phyloP scores from a whole-genome alignment of 2,113 vertebrate species.

The Heteronetta atricapilla region DNA sequence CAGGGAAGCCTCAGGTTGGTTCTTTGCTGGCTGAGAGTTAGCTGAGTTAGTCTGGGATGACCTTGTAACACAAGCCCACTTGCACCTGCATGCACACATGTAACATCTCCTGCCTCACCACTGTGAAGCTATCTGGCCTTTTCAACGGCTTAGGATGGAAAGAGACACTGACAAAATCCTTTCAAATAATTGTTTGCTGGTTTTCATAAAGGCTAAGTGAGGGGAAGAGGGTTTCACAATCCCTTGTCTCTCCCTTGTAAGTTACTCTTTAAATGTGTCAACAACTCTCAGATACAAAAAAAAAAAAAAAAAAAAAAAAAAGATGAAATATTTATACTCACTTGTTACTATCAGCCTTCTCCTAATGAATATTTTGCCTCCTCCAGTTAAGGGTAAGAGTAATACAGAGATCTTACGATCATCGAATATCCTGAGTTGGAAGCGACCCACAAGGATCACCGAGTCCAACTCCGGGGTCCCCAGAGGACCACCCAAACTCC shows the following conservation, averaged over 20 bases:
- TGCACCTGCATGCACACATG: neutral
- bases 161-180: neutral
- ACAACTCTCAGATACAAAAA: neutral
- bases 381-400: too few relatives aligned
- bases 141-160: neutral
- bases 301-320: too few relatives aligned
- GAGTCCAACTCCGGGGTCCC: too few relatives aligned
- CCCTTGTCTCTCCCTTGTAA: neutral
- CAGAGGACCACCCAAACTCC: too few relatives aligned
- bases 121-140: neutral
- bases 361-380: too few relatives aligned
- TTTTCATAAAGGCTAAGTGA: neutral
- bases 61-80: neutral
- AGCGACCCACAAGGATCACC: too few relatives aligned
- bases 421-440: too few relatives aligned
- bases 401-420: too few relatives aligned
- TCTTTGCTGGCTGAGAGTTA: neutral
- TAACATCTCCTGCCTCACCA: neutral
- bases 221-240: neutral
- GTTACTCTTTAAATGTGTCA: neutral
- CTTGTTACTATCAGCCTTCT: too few relatives aligned
- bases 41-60: neutral
- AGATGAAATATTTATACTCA: too few relatives aligned
- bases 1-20: neutral
- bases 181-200: neutral